phyloP scores from a whole-genome alignment of 2,113 vertebrate genomes.

The Erpornis zantholeuca region DNA sequence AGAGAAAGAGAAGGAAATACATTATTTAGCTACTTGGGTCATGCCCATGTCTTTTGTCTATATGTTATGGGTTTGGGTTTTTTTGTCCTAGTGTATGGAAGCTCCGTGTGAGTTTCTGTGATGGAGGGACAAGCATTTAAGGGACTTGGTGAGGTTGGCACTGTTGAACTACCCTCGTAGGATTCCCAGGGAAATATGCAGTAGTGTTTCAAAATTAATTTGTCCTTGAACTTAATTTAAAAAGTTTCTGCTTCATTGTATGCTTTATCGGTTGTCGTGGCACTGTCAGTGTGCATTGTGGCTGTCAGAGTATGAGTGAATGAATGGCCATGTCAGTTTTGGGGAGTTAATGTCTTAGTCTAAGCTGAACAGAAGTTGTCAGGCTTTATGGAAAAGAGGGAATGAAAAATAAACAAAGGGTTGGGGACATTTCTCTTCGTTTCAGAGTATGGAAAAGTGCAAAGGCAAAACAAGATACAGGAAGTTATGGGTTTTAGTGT shows the following conservation, averaged over 20 bases:
- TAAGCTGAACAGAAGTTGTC: neutral
- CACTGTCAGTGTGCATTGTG: neutral
- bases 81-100: neutral
- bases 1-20: neutral
- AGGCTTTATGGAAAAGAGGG: neutral
- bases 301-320: neutral
- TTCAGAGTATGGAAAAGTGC: neutral
- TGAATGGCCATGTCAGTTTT: neutral
- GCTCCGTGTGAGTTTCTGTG: neutral
- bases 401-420: rapidly evolving
- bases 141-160: neutral
- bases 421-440: neutral
- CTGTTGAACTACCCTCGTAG: neutral
- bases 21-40: neutral
- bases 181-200: neutral
- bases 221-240: neutral
- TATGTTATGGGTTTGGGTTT: neutral
- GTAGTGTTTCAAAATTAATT: neutral
- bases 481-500: neutral
- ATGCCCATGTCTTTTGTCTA: neutral
- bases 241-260: neutral
- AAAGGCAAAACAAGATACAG: neutral
- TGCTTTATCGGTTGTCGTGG: neutral
- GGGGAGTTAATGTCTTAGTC: neutral
- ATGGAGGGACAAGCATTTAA: neutral